Base-by-base conservation (phyloP, 53 echinoderm and acorn worm species). In the Paracentrotus lividus region DNA sequence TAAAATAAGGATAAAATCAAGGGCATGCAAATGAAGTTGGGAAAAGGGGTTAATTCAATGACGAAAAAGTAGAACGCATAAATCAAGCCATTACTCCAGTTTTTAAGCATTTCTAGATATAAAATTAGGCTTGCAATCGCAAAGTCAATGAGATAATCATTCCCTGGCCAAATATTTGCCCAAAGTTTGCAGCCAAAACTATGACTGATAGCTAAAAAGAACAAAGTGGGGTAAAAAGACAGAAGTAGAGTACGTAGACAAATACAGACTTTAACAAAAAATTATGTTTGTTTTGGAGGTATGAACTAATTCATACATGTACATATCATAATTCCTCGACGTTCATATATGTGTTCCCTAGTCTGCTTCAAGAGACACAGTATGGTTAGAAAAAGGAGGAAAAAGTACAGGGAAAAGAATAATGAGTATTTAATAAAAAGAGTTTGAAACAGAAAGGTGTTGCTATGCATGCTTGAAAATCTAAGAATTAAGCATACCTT, bases 81-180 rank as follows among this genome's bases (percentile, higher is more conserved):
- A 49, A 81, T 81, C 81, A 81, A 81, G 81, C 81, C n/a, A 81
- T 81, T 81, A 45, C 81, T 81, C 81, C 9, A 81, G 81, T 47
- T 81, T 47, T 81, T 7, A 47, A 43, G 54, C 21, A 56, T 56
- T 86, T n/a, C 64, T 61, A 44, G 64, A 89, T 44, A 59, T 15
- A 42, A 40, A 89, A 89, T 89, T 61, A 89, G 89, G 65, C 43
- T 58, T 38, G 89, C 24, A 42, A 89, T 89, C 89, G 7, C 40
- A 65, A 44, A 65, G 89, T 65, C 89, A 89, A 89, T 64, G 64
- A 38, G 89, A 89, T 89, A 89, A 89, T 89, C 89, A 89, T 89
- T 24, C 89, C 38, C 13, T 61, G 89, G 65, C 33, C 89, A 89
- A 89, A 89, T 89, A 89, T 89, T 89, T 89, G 66, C 81, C 47